Percentiles rank a stretch among this genome's conserved stretches.
phyloP scores from a whole-genome alignment of 1,140 invertebrate species.

The Cepaea nemoralis region DNA sequence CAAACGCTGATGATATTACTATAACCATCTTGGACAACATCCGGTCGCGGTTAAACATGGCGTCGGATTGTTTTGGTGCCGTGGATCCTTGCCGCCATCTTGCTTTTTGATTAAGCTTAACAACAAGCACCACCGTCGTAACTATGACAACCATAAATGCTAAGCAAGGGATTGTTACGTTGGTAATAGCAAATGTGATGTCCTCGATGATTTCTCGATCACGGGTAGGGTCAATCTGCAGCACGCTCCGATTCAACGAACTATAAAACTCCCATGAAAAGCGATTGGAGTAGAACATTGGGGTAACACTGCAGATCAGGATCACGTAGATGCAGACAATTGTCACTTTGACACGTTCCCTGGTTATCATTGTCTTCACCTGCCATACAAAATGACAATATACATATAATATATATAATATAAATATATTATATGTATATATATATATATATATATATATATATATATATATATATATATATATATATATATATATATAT shows the following conservation, averaged over 20 bases:
- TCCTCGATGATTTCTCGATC: not conserved
- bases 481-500: too few relatives aligned
- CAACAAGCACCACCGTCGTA: not conserved
- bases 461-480: too few relatives aligned
- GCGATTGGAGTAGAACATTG: not conserved
- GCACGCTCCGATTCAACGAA: not conserved
- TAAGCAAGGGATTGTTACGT: not conserved
- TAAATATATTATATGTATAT: too few relatives aligned
- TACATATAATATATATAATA: too few relatives aligned
- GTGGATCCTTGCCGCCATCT: slow-evolving; percentile 2
- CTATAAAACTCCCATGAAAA: not conserved
- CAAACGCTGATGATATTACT: not conserved
- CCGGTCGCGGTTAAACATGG: slow-evolving; percentile 1
- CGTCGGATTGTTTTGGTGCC: not conserved
- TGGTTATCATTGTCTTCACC: not conserved
- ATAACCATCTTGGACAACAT: slow-evolving; percentile 24
- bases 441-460: too few relatives aligned
- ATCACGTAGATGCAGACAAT: not conserved
- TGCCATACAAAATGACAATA: not conserved
- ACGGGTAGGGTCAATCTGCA: not conserved
- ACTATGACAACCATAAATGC: not conserved
- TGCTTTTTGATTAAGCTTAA: not conserved
- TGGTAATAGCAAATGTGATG: not conserved
- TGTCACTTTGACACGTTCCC: not conserved
- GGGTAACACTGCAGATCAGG: not conserved